Base-by-base conservation (phyloP, 1,140 invertebrate genomes). In the Scaptomyza graminum region DNA sequence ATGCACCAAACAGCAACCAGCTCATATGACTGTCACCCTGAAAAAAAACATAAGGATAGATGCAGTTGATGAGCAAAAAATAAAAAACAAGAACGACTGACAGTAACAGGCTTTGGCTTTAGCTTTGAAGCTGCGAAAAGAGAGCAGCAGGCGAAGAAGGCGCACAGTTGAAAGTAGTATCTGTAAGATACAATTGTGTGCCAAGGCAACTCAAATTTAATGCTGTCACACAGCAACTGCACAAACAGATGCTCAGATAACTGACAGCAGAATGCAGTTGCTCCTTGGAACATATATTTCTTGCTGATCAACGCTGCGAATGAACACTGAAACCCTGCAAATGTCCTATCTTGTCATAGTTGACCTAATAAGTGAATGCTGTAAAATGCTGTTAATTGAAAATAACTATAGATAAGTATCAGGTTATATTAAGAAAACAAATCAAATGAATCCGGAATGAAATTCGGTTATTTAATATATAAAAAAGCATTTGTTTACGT, bases 151-250 rank as follows among this genome's bases (percentile, higher is more conserved):
- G n/a, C 7, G 43, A 15, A 25, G 16, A 34, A 34, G 6, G 8
- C 50, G 5, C 37, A 55, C 7, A n/a, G 47, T 50, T 11, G 12
- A 52, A 18, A 31, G 28, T 43, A 50, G 28, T 31, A 31, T 18
- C 61, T 55, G 50, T 28, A 55, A 55, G 41, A 56, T 57, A 37
- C 52, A 57, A 65, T 50, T 39, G 34, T 41, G 34, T 52, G 60
- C 60, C 59, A 55, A 64, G 52, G 41, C 64, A 62, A 62, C 68
- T 72, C 69, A 72, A 75, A 61, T 75, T 61, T 66, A 72, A 76
- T 74, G 54, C 59, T 76, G 74, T 74, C 59, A 63, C 51, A 54
- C 54, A 54, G 15, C 47, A 69, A 68, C 55, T 56, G 43, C 70
- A 63, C 57, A 73, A 68, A 54, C 64, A 68, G 68, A 65, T 51